Base-by-base conservation (phyloP, 1,140 invertebrate species). In the Heliconius congener region DNA sequence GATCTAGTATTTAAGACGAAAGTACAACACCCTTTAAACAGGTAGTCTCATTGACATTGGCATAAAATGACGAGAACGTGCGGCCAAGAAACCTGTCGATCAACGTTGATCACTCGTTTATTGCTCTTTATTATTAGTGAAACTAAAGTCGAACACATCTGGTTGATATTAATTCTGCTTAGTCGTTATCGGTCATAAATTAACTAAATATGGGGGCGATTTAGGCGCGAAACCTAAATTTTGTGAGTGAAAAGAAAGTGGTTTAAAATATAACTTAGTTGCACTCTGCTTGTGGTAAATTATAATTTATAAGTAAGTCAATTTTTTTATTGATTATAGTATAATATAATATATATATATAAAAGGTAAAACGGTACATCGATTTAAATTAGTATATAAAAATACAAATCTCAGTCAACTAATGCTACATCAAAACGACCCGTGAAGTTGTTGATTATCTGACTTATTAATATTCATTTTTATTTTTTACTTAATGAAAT, bases 21-120 rank as follows among this genome's bases (percentile, higher is more conserved):
- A 78, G 78, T 82, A 82, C 81, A 79, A 80, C 77, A 82, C 79
- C 75, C 79, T 81, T 72, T 82, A 80, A 79, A 50, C 60, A 72
- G 70, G 73, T 77, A 77, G 77, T 39, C 74, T 57, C 80, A 87
- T 81, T 90, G 86, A 84, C 83, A 90, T 88, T 90, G 88, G 77
- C 81, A 82, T 80, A 23, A 72, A n/a, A 72, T 8, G 71, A 72
- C 71, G 73, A 84, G 73, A 79, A 83, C 87, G 83, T 77, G 81
- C 76, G 83, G 85, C 85, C 60, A 50, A 80, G 74, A 82, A 88
- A 84, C 84, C 79, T 81, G 83, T 84, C 77, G 55, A 78, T 82
- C 80, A 78, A 76, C 74, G 84, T 74, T 74, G 52, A 81, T 80
- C 73, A 75, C 70, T 73, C 79, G 83, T 83, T 86, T 83, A 87